phyloP scores from a whole-genome alignment of 2,113 vertebrate species.

The Pagrus major region DNA sequence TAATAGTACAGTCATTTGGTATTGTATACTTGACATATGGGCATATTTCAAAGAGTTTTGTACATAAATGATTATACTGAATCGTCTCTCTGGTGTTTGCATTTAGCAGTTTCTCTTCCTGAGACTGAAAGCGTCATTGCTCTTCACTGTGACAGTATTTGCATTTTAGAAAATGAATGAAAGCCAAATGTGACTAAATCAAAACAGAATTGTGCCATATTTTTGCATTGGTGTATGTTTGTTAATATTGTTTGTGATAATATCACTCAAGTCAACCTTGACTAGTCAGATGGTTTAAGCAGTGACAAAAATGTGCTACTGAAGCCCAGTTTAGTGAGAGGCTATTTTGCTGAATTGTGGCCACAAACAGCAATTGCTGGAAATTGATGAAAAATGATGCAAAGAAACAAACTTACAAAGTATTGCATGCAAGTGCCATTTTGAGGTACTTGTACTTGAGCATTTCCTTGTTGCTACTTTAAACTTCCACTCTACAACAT shows the following conservation, averaged over 20 bases:
- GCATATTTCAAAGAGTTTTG: conserved; percentile 61
- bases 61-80: conserved; percentile 65
- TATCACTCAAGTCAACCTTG: not conserved
- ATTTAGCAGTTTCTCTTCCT: not conserved
- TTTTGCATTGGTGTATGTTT: not conserved
- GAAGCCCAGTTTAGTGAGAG: not conserved
- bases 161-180: not conserved
- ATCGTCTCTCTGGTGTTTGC: not conserved
- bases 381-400: not conserved
- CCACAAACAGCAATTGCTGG: not conserved
- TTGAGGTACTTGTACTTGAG: no score
- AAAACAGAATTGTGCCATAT: not conserved
- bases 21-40: conserved; percentile 57
- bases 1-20: conserved; percentile 30
- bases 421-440: no score
- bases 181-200: not conserved
- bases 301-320: not conserved
- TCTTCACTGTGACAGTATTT: not conserved
- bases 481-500: no score
- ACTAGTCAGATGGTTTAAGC: no score
- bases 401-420: no score
- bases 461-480: no score
- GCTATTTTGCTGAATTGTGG: not conserved
- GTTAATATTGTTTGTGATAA: not conserved
- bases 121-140: not conserved